A percentile compares a stretch with the other conserved stretches of the same genome.
Evolutionary conservation across 2,113 vertebrate species (phyloP).

Genomic region (Microtus pennsylvanicus): DNA sequence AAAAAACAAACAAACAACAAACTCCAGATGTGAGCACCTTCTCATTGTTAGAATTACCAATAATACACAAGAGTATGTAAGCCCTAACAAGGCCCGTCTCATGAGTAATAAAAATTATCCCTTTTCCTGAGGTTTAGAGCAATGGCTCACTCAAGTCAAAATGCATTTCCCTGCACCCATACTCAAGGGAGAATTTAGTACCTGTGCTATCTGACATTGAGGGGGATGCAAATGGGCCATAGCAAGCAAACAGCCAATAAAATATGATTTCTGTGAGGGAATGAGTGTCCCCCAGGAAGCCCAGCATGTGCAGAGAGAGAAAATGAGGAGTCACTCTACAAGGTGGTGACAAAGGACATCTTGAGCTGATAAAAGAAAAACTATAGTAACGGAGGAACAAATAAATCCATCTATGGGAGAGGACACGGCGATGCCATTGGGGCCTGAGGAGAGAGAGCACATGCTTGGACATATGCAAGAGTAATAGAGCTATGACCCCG

Average conservation of each 20-base stretch:
- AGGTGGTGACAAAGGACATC: background rate
- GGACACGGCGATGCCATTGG: too few species aligned
- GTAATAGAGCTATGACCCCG: too few species aligned
- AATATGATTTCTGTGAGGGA: background rate
- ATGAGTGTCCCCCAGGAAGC: background rate
- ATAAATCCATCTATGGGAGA: too few species aligned
- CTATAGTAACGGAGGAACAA: too few species aligned
- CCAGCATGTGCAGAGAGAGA: background rate
- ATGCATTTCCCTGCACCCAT: too few species aligned
- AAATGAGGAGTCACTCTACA: background rate
- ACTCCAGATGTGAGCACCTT: too few species aligned
- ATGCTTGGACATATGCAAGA: too few species aligned
- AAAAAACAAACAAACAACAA: background rate
- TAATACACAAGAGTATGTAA: too few species aligned
- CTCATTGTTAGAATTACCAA: too few species aligned
- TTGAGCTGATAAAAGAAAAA: background rate
- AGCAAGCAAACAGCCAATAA: background rate
- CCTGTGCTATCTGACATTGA: background rate
- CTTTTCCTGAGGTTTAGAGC: background rate
- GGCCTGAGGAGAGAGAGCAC: too few species aligned
- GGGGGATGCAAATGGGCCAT: background rate
- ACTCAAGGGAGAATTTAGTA: accelerated
- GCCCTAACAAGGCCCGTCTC: background rate
- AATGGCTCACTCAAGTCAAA: background rate
- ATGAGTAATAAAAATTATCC: background rate